Conservation (phyloP, 2,888 invertebrate species). For the Ptilodon capucinus region DNA sequence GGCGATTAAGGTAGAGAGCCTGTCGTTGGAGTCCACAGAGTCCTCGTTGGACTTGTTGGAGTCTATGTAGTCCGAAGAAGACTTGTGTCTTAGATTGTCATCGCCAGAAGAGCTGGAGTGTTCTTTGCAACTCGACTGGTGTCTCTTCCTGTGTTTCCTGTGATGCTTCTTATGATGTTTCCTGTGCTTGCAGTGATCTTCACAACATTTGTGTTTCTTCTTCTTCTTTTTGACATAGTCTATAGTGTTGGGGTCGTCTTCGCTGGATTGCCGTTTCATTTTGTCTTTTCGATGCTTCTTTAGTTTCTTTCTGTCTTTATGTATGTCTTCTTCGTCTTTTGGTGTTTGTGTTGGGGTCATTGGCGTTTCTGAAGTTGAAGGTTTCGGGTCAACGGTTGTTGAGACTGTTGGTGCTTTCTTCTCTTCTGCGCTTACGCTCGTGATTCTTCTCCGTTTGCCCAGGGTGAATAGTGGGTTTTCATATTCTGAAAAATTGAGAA, state of each 20-base stretch:
- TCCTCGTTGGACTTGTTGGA: constrained; percentile 76
- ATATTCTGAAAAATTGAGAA: constrained; percentile 86
- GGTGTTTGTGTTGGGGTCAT: constrained; percentile 25
- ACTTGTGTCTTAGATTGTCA: constrained; percentile 69
- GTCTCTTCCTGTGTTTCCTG: constrained; percentile 89
- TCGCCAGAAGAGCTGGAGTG: constrained; percentile 78
- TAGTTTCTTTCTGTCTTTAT: constrained; percentile 84
- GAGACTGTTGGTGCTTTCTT: constrained; percentile 55
- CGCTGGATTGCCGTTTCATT: constrained; percentile 70
- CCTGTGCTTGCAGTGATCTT: constrained; percentile 87
- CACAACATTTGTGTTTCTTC: constrained; percentile 86
- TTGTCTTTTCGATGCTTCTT: constrained; percentile 88
- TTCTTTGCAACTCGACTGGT: constrained; percentile 81
- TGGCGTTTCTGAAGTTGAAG: constrained; percentile 31
- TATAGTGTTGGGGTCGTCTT: constrained; percentile 63
- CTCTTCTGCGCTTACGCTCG: constrained; percentile 84
- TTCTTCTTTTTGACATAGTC: constrained; percentile 85
- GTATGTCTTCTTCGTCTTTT: constrained; percentile 75
- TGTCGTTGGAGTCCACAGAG: constrained; percentile 66
- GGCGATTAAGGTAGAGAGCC: constrained; percentile 61
- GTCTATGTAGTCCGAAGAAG: constrained; percentile 67
- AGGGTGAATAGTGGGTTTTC: constrained; percentile 91
- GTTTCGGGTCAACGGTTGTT: constrained; percentile 44
- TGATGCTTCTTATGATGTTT: constrained; percentile 91
- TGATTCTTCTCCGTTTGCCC: constrained; percentile 89